Conservation (phyloP, 1,140 invertebrate genomes). For the Philaenus spumarius region DNA sequence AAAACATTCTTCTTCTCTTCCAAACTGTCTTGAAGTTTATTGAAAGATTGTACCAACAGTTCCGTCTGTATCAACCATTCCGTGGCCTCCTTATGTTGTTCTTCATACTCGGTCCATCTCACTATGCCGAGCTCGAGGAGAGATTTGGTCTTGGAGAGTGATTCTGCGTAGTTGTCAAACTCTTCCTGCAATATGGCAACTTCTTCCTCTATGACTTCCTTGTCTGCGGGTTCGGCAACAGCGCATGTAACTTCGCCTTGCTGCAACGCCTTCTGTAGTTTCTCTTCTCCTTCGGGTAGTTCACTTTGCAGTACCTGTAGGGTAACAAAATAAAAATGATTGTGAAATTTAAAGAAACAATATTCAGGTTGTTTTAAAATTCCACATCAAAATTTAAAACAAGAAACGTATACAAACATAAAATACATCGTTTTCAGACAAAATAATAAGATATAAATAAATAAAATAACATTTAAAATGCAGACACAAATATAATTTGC, state of each 20-base stretch:
- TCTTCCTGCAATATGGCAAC: conserved; percentile 81
- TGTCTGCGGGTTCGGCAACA: conserved; percentile 75
- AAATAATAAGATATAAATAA: no score
- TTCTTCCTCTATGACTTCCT: conserved; percentile 87
- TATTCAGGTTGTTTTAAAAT: no score
- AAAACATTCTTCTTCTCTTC: conserved; percentile 82
- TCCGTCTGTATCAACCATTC: conserved; percentile 87
- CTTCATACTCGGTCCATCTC: conserved; percentile 91
- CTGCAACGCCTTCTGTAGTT: conserved; percentile 72
- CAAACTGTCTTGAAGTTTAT: conserved; percentile 83
- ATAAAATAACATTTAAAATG: no score
- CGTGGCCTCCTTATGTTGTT: conserved; percentile 81
- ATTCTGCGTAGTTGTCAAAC: conserved; percentile 73
- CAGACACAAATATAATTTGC: no score
- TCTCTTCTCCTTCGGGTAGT: conserved; percentile 69
- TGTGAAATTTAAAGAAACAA: no score
- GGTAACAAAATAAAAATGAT: no score
- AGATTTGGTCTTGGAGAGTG: conserved; percentile 69
- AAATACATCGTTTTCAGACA: no score
- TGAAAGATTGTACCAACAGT: conserved; percentile 77
- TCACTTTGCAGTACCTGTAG: conserved; percentile 63
- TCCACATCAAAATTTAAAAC: no score
- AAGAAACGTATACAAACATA: no score
- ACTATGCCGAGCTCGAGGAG: conserved; percentile 59
- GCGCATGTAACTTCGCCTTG: conserved; percentile 76